These are phyloP conservation scores for Meliscaeva auricollis DNA, from an alignment of 2,888 invertebrate species.

Conservation along the genomic window DNA sequence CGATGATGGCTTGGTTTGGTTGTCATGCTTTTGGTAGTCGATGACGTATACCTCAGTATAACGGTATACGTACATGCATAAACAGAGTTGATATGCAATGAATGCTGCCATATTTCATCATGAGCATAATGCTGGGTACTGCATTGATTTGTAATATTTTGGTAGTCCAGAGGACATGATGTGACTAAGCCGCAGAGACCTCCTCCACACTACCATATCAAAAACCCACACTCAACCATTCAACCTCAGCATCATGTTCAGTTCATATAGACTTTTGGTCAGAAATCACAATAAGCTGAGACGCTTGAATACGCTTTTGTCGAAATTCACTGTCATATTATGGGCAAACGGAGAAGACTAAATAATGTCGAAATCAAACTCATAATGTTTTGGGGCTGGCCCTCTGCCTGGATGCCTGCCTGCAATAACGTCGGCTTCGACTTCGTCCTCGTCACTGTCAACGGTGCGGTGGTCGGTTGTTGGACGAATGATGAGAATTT, in stretches of 20 bases:
- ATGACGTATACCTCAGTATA: background rate
- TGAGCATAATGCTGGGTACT: conserved; percentile 30
- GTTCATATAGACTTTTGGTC: conserved; percentile 17
- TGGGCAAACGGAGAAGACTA: conserved; percentile 19
- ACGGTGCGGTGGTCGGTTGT: background rate
- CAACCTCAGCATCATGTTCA: background rate
- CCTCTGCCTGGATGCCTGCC: too few relatives aligned
- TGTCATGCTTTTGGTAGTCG: conserved; percentile 18
- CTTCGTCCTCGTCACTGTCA: background rate
- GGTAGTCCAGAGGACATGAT: conserved; percentile 32
- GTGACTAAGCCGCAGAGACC: conserved; percentile 14
- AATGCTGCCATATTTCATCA: conserved; percentile 36
- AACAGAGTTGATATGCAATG: conserved; percentile 25
- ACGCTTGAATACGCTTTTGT: conserved; percentile 57
- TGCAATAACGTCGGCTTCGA: background rate
- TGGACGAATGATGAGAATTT: background rate
- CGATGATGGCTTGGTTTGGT: conserved; percentile 6
- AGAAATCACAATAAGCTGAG: conserved; percentile 56
- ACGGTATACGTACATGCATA: background rate
- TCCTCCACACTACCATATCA: background rate
- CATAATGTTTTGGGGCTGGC: conserved; percentile 22
- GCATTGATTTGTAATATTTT: conserved; percentile 50
- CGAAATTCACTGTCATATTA: conserved; percentile 44
- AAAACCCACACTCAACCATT: background rate
- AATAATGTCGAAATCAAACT: conserved; percentile 40